Evolutionary conservation across 1,140 invertebrate species (phyloP).

Genomic region (Aphaenogaster rudis): DNA sequence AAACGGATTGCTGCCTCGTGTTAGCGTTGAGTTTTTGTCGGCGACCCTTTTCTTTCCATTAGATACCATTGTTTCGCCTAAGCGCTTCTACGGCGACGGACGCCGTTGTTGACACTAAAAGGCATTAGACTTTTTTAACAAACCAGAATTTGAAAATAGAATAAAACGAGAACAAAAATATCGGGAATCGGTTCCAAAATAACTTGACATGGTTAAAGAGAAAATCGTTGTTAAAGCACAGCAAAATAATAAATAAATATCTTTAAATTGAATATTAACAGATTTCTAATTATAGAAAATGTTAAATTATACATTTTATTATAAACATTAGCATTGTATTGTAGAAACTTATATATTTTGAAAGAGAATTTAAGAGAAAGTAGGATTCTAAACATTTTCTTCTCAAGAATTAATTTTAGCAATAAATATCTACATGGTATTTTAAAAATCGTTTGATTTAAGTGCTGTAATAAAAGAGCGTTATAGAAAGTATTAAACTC

Average conservation of each 20-base stretch:
- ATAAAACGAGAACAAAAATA: background rate
- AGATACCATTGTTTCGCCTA: conserved; percentile 21
- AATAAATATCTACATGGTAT: conserved; percentile 8
- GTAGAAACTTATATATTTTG: background rate
- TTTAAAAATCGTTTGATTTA: background rate
- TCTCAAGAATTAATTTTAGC: background rate
- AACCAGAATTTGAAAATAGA: background rate
- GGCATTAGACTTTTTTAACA: background rate
- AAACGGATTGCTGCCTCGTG: conserved; percentile 36
- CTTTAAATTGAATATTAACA: background rate
- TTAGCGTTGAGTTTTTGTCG: conserved; percentile 13
- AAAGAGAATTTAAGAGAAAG: background rate
- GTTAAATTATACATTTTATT: background rate
- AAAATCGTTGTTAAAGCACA: background rate
- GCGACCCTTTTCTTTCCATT: conserved; percentile 36
- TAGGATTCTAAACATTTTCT: background rate
- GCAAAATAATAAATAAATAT: background rate
- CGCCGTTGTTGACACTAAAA: background rate
- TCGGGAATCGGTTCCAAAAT: background rate
- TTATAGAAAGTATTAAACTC: background rate
- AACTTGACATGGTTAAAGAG: background rate
- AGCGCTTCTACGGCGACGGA: conserved; percentile 15
- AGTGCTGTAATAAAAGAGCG: background rate
- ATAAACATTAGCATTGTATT: background rate
- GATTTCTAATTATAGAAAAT: background rate